A percentile compares a stretch with the other conserved stretches of the same genome.
Conservation (phyloP, 2,888 invertebrate species). For the Eutolmus rufibarbis region DNA sequence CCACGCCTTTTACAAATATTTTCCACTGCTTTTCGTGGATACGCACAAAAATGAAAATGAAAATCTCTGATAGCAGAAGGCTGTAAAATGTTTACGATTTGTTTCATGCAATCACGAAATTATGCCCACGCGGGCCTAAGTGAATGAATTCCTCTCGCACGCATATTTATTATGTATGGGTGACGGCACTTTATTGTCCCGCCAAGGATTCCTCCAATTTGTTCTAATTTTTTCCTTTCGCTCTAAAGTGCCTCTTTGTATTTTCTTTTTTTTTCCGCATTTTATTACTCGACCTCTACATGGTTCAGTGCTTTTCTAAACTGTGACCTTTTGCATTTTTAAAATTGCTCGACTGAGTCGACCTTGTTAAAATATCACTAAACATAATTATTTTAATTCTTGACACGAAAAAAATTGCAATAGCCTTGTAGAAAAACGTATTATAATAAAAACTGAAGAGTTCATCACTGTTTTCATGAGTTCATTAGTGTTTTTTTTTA, state of each 20-base stretch:
- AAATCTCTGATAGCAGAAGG: slow-evolving; percentile 18
- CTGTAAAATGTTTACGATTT: slow-evolving; percentile 34
- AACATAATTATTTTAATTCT: background rate
- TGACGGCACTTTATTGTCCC: background rate
- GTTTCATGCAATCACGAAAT: slow-evolving; percentile 16
- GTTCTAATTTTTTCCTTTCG: background rate
- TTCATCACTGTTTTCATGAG: too few species aligned
- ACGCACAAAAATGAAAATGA: background rate
- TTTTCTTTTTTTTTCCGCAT: background rate
- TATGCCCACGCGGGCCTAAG: background rate
- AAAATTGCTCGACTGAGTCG: background rate
- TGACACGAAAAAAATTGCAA: background rate
- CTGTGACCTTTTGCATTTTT: background rate
- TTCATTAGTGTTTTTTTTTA: too few species aligned
- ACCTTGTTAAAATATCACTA: background rate
- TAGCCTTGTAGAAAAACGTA: too few species aligned
- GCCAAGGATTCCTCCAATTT: background rate
- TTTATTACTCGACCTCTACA: background rate
- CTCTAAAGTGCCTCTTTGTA: background rate
- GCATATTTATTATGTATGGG: background rate
- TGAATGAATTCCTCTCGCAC: background rate
- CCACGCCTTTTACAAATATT: slow-evolving; percentile 15
- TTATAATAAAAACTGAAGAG: too few species aligned
- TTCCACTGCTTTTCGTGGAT: background rate
- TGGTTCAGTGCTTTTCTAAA: background rate